Conservation (phyloP, 2,888 invertebrate genomes). For the Diaperis boleti region DNA sequence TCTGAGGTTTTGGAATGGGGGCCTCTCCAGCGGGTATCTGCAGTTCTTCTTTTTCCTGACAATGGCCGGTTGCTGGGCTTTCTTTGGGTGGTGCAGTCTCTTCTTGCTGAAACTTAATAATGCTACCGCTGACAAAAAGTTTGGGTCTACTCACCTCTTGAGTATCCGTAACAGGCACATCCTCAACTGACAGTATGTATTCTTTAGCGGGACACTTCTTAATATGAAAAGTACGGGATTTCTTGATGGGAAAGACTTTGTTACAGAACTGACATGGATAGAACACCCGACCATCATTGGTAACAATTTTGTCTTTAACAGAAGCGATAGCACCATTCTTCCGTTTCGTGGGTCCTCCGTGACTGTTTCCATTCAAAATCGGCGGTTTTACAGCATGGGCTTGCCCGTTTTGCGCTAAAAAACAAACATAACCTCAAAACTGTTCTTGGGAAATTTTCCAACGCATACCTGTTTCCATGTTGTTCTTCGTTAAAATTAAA, state of each 20-base stretch:
- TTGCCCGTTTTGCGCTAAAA: neutral
- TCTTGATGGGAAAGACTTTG: slow-evolving; percentile 36
- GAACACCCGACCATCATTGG: slow-evolving; percentile 27
- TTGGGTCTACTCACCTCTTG: too few species aligned
- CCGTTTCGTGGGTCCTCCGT: neutral
- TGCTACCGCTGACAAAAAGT: too few species aligned
- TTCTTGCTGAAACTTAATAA: too few species aligned
- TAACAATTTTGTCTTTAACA: slow-evolving; percentile 18
- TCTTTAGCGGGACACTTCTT: slow-evolving; percentile 33
- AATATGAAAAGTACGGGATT: slow-evolving; percentile 27
- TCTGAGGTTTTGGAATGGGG: neutral
- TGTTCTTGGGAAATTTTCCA: neutral
- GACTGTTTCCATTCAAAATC: slow-evolving; percentile 28
- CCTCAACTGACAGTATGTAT: slow-evolving; percentile 29
- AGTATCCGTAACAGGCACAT: too few species aligned
- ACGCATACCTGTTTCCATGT: neutral
- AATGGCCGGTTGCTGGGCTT: too few species aligned
- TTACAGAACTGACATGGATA: slow-evolving; percentile 35
- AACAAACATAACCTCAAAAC: slow-evolving; percentile 9
- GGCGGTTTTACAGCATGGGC: neutral
- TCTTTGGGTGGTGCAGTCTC: too few species aligned
- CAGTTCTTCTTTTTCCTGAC: too few species aligned
- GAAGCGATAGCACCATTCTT: too few species aligned
- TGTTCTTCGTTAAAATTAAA: neutral
- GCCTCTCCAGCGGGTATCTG: too few species aligned